Percentiles rank a stretch among this genome's conserved stretches.
Conservation (phyloP, 2,888 invertebrate genomes). For the Machimus atricapillus region DNA sequence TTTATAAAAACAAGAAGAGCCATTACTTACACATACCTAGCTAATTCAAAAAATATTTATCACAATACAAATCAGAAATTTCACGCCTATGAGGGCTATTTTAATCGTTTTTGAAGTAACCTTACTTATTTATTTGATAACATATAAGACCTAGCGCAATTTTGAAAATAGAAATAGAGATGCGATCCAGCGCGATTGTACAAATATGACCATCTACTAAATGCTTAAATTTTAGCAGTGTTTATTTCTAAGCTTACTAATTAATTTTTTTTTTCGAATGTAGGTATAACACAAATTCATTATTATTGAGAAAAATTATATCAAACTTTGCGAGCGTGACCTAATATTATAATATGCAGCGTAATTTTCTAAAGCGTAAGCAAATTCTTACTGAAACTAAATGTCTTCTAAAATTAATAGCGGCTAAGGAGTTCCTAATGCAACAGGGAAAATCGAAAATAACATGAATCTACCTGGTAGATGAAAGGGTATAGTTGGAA, state of each 20-base stretch:
- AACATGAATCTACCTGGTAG: constrained; percentile 21
- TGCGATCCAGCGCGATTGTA: no score
- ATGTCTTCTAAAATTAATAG: not conserved
- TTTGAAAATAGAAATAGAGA: not conserved
- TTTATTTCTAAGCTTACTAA: not conserved
- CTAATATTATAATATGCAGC: not conserved
- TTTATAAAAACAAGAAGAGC: no score
- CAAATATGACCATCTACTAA: not conserved
- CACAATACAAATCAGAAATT: no score
- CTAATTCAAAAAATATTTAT: no score
- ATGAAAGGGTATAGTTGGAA: constrained; percentile 32
- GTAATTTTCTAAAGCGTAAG: not conserved
- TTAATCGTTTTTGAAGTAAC: not conserved
- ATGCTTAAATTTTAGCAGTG: not conserved
- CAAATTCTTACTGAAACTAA: not conserved
- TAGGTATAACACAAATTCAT: not conserved
- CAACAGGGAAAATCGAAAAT: not conserved
- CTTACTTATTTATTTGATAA: not conserved
- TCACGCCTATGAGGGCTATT: not conserved
- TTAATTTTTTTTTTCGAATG: not conserved
- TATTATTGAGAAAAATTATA: not conserved
- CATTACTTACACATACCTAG: no score
- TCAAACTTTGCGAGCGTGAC: not conserved
- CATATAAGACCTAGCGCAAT: no score
- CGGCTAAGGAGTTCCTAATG: not conserved